Base-by-base conservation (phyloP, 2,888 invertebrate species). In the Baronia brevicornis region DNA sequence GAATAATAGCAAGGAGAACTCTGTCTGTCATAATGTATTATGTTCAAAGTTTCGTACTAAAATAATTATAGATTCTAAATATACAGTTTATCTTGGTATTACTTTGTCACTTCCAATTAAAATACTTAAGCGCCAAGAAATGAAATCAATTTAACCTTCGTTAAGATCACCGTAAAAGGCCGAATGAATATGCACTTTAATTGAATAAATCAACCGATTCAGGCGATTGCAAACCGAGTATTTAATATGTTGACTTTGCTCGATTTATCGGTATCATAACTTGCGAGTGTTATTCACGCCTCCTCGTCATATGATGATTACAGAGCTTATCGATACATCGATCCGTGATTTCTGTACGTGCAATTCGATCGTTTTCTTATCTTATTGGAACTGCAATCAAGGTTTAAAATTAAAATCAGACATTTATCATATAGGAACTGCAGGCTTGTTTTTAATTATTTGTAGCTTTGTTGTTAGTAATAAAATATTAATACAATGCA, bases 241-340 rank as follows among this genome's bases (percentile, higher is more conserved):
- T 65, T 65, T 57, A 57, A 68, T 56, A 53, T 69, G 68, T 75
- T 75, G 73, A 72, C 62, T 71, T 74, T 67, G 57, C 59, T 56
- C 60, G 56, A 77, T 79, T 75, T 78, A 78, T 77, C 51, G 62
- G 57, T 53, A 57, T 54, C 55, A 61, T 74, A 72, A 71, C 57
- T 73, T 67, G 61, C 51, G 49, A 41, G 45, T 44, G 48, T 51
- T 46, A 55, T 58, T 56, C 54, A 74, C 79, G 75, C 80, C 80
- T 70, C 48, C 62, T 46, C 48, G 54, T 59, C 60, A 46, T 39
- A 36, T 42, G 51, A 47, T 53, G 54, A 52, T 54, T 51, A 49
- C 44, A 33, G 36, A 43, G 41, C 47, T 53, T 54, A 54, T 55
- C 54, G 48, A 42, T 47, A 36, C 41, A 51, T 48, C 51, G 43